Base-by-base conservation (phyloP, 2,888 invertebrate species). In the Parnassius glacialis region DNA sequence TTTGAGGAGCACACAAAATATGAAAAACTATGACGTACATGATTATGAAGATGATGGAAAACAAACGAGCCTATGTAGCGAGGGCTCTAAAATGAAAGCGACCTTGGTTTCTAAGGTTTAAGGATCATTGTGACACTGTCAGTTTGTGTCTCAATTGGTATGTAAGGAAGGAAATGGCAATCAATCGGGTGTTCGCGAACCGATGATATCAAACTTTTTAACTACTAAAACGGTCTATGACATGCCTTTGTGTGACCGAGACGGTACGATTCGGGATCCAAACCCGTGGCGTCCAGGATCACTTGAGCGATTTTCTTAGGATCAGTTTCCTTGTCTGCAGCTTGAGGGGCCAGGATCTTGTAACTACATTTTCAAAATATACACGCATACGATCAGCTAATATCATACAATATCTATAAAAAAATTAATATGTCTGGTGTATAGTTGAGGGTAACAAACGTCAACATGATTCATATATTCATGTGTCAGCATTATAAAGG, bases 171-270 rank as follows among this genome's bases (percentile, higher is more conserved):
- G 75, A 83, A 85, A 83, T 70, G 68, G 73, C 79, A 78, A 79
- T 52, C 80, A 77, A 70, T 68, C 67, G 59, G 71, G 76, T 80
- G 67, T 70, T 66, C 72, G 70, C 70, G 79, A 81, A 81, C 76
- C 79, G 75, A 74, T 70, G 67, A 71, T 73, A 68, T 74, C 79
- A 82, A 80, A 80, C 75, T 68, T 75, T 83, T 85, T 87, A 65
- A 80, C 87, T 85, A 88, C 85, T 68, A 68, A 76, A 76, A 78
- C 70, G 69, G 80, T 75, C 72, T 72, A 73, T 72, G 74, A 95
- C 96, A 95, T 96, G 98, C 98, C 96, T 99, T 99, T 92, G 98
- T 99, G 93, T 97, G 96, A 94, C 99, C 99, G 90, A 98, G 94
- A 94, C 98, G 97, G 93, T 96, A 99, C 83, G 96, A 95, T 91